Conservation (phyloP, 2,797 vertebrate species). For the Brachyrhaphis roseni region DNA sequence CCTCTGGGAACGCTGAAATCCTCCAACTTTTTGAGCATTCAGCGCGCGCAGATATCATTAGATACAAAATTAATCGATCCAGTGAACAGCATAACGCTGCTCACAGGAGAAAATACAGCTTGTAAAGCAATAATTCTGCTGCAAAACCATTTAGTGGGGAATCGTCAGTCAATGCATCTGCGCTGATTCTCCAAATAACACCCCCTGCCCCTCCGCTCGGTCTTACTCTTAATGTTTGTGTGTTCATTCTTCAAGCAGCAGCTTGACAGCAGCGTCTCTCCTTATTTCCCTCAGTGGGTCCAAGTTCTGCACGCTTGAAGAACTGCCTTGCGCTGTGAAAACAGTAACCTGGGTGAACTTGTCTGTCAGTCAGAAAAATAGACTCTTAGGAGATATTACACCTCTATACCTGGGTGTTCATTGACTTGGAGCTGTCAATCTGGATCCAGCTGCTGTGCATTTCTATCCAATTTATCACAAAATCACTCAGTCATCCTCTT, state of each 20-base stretch:
- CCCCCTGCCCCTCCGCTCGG: slow-evolving; percentile 36
- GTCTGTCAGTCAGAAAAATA: slow-evolving; percentile 87
- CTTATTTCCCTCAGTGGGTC: slow-evolving; percentile 63
- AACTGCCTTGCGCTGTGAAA: slow-evolving; percentile 59
- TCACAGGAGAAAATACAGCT: slow-evolving; percentile 32
- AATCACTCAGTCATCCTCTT: slow-evolving; percentile 45
- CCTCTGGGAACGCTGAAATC: slow-evolving; percentile 18
- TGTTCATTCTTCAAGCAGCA: slow-evolving; percentile 59
- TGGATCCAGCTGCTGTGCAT: slow-evolving; percentile 62
- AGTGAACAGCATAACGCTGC: slow-evolving; percentile 39
- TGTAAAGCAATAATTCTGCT: slow-evolving; percentile 18
- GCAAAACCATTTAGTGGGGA: slow-evolving; percentile 24
- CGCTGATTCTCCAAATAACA: slow-evolving; percentile 39
- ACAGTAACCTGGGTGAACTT: slow-evolving; percentile 78
- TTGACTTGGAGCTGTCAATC: slow-evolving; percentile 81
- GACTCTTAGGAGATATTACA: slow-evolving; percentile 87
- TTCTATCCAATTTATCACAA: slow-evolving; percentile 69
- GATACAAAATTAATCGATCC: slow-evolving; percentile 47
- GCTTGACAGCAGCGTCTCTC: slow-evolving; percentile 59
- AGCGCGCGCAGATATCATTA: slow-evolving; percentile 39
- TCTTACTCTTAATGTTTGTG: slow-evolving; percentile 50
- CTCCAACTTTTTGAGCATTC: slow-evolving; percentile 28
- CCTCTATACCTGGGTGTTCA: slow-evolving; percentile 86
- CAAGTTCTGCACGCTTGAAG: slow-evolving; percentile 62
- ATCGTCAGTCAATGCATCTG: slow-evolving; percentile 39